Conservation (phyloP, 2,113 vertebrate genomes). For the Apeltes quadracus region DNA sequence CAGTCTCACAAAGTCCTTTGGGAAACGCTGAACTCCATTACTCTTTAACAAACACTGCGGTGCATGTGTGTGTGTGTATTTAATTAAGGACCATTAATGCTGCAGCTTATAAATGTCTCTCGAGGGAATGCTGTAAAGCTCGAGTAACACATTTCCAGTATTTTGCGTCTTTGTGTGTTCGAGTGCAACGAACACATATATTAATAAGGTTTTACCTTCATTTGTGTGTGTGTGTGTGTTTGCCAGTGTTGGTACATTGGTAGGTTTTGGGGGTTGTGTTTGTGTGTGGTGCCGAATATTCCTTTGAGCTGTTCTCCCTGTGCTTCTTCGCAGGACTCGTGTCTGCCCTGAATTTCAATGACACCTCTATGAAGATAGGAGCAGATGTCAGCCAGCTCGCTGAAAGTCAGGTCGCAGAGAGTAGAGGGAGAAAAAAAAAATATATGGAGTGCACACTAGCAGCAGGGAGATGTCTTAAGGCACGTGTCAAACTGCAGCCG, state of each 20-base stretch:
- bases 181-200: neutral
- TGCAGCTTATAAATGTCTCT: constrained; percentile 46
- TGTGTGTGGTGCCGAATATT: constrained; percentile 59
- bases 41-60: neutral
- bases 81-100: constrained; percentile 42
- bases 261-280: constrained; percentile 26
- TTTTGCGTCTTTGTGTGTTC: neutral
- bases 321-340: constrained; percentile 64
- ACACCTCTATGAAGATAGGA: constrained; percentile 72
- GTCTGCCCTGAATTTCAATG: constrained; percentile 76
- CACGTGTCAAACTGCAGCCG: constrained; percentile 31
- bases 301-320: constrained; percentile 63
- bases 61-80: constrained; percentile 6
- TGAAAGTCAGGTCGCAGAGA: constrained; percentile 68
- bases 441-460: constrained; percentile 39
- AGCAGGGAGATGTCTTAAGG: constrained; percentile 37
- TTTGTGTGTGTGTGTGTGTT: constrained; percentile 7
- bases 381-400: constrained; percentile 71
- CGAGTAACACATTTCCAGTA: neutral
- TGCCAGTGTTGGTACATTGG: constrained; percentile 6
- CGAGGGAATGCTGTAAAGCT: constrained; percentile 18
- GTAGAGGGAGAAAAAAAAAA: constrained; percentile 28
- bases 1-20: neutral
- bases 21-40: constrained; percentile 8
- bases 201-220: constrained; percentile 2